Base-by-base conservation (phyloP, 2,888 invertebrate genomes). In the Coremacera marginata region DNA sequence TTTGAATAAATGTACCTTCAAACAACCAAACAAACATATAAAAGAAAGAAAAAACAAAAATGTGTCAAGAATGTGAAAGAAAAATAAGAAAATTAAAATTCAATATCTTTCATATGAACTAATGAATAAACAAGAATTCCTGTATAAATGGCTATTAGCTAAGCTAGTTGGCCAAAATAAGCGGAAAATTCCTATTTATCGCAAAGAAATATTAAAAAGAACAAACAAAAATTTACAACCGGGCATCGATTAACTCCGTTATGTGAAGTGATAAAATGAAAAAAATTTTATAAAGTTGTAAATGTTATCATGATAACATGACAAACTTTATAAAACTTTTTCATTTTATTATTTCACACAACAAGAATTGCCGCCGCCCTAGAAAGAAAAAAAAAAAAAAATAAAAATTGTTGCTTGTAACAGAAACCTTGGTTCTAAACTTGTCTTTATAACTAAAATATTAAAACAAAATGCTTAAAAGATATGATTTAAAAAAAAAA, bases 191-290 rank as follows among this genome's bases (percentile, higher is more conserved):
- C 68, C 68, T 70, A 75, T 72, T 52, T 55, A 67, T 49, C 44
- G 34, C 65, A 71, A 77, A 77, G 75, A 67, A 76, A 68, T 65
- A 60, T 37, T 16, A 71, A 52, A 34, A 9, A 76, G 52, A 44
- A 49, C 72, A 68, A 75, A 77, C 37, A 63, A 57, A 73, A 75
- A 31, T 31, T 14, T 44, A 11, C 14, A 11, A 14, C 37, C 3
- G 3, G 7, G 37, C 11, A 44, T 74, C 49, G 51, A 72, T 37
- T 55, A n/a, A n/a, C 49, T 31, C 51, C 70, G 76, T 44, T 44
- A 2, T 44, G 44, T 14, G 11, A 44, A 44, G 14, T 44, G 44
- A 44, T 44, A 11, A 44, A 11, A 14, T 11, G 2, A 44, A 44
- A 11, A 44, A 14, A 2, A 31, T 44, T 44, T 44, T 44, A 44